A percentile compares a stretch with the other conserved stretches of the same genome.
phyloP scores from a whole-genome alignment of 2,113 vertebrate genomes.

The Pithys albifrons region DNA sequence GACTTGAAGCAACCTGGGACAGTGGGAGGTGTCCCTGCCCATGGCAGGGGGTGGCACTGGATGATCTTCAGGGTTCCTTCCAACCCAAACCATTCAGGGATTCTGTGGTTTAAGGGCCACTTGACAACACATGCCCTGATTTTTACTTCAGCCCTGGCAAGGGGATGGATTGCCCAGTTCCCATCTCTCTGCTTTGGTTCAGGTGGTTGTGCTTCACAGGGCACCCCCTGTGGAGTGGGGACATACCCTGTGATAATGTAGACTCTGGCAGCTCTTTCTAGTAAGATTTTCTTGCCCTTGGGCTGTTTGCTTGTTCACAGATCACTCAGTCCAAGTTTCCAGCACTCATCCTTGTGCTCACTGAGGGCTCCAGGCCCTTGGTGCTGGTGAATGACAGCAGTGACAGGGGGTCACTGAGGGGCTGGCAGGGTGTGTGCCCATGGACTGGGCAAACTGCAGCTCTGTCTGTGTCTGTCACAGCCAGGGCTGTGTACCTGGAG shows the following conservation, averaged over 20 bases:
- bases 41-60: neutral
- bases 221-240: neutral
- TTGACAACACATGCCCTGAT: neutral
- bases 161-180: neutral
- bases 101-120: neutral
- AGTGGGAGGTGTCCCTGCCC: neutral
- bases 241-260: neutral
- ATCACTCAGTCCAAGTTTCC: neutral
- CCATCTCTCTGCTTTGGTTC: neutral
- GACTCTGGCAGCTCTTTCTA: neutral
- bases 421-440: neutral
- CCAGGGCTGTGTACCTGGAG: neutral
- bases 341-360: neutral
- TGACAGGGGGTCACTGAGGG: rapidly evolving
- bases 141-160: neutral
- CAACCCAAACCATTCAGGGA: neutral
- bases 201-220: neutral
- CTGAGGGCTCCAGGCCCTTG: neutral
- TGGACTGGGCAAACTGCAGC: neutral
- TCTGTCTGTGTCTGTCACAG: neutral
- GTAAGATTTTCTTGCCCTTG: neutral
- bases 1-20: too few species aligned
- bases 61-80: neutral
- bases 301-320: neutral
- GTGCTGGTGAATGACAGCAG: neutral